phyloP scores from a whole-genome alignment of 2,888 invertebrate genomes.

The Linnaemya tessellans region DNA sequence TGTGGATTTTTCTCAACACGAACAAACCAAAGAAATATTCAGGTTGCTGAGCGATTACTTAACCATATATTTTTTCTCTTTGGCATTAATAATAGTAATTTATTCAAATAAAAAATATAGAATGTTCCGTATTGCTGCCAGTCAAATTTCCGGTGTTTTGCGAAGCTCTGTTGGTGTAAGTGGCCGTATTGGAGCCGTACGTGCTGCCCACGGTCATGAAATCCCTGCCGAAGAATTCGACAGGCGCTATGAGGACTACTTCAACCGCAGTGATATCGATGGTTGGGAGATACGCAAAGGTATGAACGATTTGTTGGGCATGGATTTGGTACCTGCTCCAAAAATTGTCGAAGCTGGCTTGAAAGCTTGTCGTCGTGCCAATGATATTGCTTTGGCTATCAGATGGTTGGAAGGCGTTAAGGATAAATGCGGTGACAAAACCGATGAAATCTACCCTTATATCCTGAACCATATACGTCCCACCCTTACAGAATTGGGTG shows the following conservation, averaged over 20 bases:
- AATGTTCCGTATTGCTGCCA: slow-evolving; percentile 85
- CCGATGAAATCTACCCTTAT: slow-evolving; percentile 92
- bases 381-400: slow-evolving; percentile 96
- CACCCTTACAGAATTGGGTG: slow-evolving; percentile 95
- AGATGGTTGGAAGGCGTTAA: slow-evolving; percentile 96
- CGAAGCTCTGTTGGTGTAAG: slow-evolving; percentile 79
- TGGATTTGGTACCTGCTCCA: slow-evolving; percentile 97
- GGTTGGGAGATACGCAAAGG: slow-evolving; percentile 97
- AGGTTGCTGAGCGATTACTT: slow-evolving; percentile 74
- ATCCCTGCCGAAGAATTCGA: slow-evolving; percentile 95
- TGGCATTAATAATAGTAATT: slow-evolving; percentile 35
- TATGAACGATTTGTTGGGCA: slow-evolving; percentile 93
- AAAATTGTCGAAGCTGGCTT: slow-evolving; percentile 93
- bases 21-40: slow-evolving; percentile 47
- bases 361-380: slow-evolving; percentile 95
- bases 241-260: slow-evolving; percentile 91
- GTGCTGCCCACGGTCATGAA: slow-evolving; percentile 84
- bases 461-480: slow-evolving; percentile 95
- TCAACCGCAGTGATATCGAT: slow-evolving; percentile 94
- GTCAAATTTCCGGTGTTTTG: slow-evolving; percentile 82
- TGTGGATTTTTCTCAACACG: slow-evolving; percentile 59
- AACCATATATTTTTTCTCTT: slow-evolving; percentile 63
- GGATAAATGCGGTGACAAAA: slow-evolving; percentile 91
- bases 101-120: slow-evolving; percentile 73
- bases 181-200: slow-evolving; percentile 79